A percentile compares a stretch with the other conserved stretches of the same genome.
These are phyloP conservation scores for Lipophrys pholis DNA, from an alignment of 2,113 vertebrate genomes.

Conservation along the genomic window DNA sequence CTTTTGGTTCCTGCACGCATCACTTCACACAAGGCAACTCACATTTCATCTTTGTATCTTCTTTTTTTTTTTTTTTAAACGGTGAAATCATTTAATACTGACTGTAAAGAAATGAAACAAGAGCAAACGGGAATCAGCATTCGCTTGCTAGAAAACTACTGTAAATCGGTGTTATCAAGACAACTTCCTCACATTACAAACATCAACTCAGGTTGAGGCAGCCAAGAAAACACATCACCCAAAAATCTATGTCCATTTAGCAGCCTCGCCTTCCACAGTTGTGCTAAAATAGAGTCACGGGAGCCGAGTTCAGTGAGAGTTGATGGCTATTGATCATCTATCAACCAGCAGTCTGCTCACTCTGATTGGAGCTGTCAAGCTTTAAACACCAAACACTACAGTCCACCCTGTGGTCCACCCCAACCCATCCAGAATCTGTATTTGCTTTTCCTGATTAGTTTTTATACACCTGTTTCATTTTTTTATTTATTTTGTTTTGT, in stretches of 20 bases:
- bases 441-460: not conserved
- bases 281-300: not conserved
- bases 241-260: conserved; percentile 31
- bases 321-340: conserved; percentile 46
- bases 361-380: conserved; percentile 10
- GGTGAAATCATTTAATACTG: too few relatives aligned
- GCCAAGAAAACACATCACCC: conserved; percentile 9
- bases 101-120: too few relatives aligned
- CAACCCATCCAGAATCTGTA: not conserved
- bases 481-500: not conserved
- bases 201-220: conserved; percentile 16
- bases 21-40: too few relatives aligned
- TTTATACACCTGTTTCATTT: not conserved
- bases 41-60: too few relatives aligned
- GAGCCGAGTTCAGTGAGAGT: conserved; percentile 7
- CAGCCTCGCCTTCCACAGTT: not conserved
- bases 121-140: conserved; percentile 15
- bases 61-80: too few relatives aligned
- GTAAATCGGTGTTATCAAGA: conserved; percentile 4
- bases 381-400: conserved; percentile 22
- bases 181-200: conserved; percentile 13
- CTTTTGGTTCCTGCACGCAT: too few relatives aligned
- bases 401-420: not conserved
- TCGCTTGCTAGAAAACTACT: conserved; percentile 35
- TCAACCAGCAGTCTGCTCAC: conserved; percentile 4